A percentile compares a stretch with the other conserved stretches of the same genome.
Conservation (phyloP, 2,797 vertebrate genomes). For the Acrossocheilus wenchowensis region DNA sequence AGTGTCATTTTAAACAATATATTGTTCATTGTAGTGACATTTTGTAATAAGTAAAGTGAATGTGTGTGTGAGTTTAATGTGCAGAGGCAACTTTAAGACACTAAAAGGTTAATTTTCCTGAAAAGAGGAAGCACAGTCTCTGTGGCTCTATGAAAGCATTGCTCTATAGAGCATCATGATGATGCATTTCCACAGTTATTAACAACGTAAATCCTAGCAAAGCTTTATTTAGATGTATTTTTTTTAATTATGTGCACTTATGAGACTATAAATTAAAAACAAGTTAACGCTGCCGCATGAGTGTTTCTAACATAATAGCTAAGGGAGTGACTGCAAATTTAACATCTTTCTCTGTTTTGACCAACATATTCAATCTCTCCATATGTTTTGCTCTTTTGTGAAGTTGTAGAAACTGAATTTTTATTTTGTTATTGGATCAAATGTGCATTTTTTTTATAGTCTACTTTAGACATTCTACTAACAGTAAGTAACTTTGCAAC, state of each 20-base stretch:
- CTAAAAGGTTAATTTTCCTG: neutral
- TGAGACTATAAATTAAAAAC: neutral
- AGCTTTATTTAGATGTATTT: neutral
- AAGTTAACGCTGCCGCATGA: neutral
- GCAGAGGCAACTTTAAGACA: neutral
- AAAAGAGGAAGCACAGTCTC: neutral
- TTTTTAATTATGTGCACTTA: neutral
- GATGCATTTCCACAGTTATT: neutral
- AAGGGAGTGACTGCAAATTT: neutral
- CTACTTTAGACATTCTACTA: no score
- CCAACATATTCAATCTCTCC: neutral
- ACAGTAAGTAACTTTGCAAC: no score
- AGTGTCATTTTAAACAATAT: neutral
- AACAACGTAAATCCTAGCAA: neutral
- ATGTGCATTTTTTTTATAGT: no score
- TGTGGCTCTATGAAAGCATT: neutral
- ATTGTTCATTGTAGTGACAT: neutral
- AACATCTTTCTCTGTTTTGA: neutral
- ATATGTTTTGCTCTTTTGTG: neutral
- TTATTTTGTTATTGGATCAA: neutral
- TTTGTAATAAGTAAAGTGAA: neutral
- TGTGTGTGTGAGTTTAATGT: neutral
- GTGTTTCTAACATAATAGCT: neutral
- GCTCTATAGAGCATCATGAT: neutral
- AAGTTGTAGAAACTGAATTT: neutral